Percentiles rank a stretch among this genome's conserved stretches.
These are phyloP conservation scores for Heterodera schachtii DNA, from an alignment of 1,140 invertebrate species.

Conservation along the genomic window DNA sequence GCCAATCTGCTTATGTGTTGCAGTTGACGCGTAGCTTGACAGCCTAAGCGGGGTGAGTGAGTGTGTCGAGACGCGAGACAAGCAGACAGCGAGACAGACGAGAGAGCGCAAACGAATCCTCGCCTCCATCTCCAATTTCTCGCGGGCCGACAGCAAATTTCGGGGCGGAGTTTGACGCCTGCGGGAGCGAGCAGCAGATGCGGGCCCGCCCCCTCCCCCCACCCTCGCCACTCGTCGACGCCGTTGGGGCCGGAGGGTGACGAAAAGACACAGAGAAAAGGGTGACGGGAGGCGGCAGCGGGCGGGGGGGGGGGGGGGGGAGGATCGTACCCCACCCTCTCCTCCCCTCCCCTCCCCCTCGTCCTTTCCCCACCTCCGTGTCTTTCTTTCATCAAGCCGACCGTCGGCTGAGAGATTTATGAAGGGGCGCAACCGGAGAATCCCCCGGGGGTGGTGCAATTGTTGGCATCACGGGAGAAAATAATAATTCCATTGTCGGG, in stretches of 20 bases:
- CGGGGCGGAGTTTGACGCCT: constrained; percentile 32
- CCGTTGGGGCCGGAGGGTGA: not conserved
- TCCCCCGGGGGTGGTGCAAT: not conserved
- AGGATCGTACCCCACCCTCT: not conserved
- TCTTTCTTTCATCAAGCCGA: constrained; percentile 23
- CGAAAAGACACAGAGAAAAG: not conserved
- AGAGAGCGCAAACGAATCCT: not conserved
- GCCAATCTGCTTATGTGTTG: constrained; percentile 33
- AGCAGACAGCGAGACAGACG: not conserved
- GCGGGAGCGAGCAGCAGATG: constrained; percentile 9
- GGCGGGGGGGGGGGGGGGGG: not conserved
- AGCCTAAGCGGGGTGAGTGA: constrained; percentile 14
- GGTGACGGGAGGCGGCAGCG: no score
- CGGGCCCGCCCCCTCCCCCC: not conserved
- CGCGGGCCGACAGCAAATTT: constrained; percentile 17
- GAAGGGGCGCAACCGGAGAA: constrained; percentile 11
- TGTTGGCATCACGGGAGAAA: constrained; percentile 5
- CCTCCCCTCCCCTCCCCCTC: not conserved
- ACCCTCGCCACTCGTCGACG: not conserved
- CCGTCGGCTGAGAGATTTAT: constrained; percentile 24
- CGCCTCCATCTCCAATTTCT: constrained; percentile 17
- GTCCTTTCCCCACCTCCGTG: no score
- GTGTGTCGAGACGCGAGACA: no score
- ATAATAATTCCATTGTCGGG: constrained; percentile 19
- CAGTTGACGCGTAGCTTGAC: constrained; percentile 22